Evolutionary conservation across 2,888 invertebrate species (phyloP).

Genomic region (Coelinius sp.): DNA sequence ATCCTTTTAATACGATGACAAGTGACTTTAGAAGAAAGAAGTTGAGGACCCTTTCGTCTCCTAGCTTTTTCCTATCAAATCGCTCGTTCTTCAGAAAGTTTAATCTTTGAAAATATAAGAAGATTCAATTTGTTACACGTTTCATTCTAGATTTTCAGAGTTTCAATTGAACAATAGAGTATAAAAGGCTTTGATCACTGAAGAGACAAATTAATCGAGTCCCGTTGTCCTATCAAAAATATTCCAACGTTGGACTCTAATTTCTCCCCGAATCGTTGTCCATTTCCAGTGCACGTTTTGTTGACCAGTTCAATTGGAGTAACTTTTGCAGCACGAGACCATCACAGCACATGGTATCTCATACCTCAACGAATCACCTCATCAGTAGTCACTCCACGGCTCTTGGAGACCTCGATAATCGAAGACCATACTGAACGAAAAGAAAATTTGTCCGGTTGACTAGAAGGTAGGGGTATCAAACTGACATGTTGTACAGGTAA

Average conservation of each 20-base stretch:
- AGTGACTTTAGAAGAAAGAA: too few species aligned
- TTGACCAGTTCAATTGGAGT: slow-evolving; percentile 24
- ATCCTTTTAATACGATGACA: too few species aligned
- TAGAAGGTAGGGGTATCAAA: slow-evolving; percentile 22
- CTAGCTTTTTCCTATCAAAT: too few species aligned
- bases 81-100: too few species aligned
- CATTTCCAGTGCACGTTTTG: slow-evolving; percentile 25
- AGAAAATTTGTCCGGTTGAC: slow-evolving; percentile 64
- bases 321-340: slow-evolving; percentile 23
- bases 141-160: too few species aligned
- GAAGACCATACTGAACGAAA: slow-evolving; percentile 70
- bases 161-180: too few species aligned
- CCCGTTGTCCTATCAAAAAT: slow-evolving; percentile 23
- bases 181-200: background rate
- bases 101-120: too few species aligned
- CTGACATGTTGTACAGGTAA: slow-evolving; percentile 32
- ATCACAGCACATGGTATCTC: slow-evolving; percentile 37
- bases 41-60: too few species aligned
- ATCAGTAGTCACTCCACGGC: slow-evolving; percentile 59
- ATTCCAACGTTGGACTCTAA: slow-evolving; percentile 14
- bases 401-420: slow-evolving; percentile 69
- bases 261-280: slow-evolving; percentile 30
- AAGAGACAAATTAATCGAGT: background rate
- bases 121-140: too few species aligned
- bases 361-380: slow-evolving; percentile 36